Evolutionary conservation across 2,113 vertebrate species (phyloP).

Genomic region (Boulengeromyrus knoepffleri): DNA sequence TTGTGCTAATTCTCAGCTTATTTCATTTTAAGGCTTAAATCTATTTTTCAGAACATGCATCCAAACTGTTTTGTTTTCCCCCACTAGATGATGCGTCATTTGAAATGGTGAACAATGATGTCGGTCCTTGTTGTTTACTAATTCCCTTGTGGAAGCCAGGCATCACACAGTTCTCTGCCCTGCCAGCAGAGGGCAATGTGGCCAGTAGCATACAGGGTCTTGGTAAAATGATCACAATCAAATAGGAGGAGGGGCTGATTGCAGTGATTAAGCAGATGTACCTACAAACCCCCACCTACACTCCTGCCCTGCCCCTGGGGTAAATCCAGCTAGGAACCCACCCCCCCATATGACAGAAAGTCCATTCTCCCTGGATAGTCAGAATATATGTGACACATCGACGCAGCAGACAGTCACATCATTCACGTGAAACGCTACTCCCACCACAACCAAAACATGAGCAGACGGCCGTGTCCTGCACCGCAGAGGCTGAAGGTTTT

Average conservation of each 20-base stretch:
- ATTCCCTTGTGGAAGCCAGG: not conserved
- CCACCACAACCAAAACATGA: not conserved
- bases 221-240: not conserved
- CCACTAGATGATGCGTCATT: not conserved
- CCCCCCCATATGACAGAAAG: not conserved
- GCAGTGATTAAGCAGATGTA: not conserved
- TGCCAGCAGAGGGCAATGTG: not conserved
- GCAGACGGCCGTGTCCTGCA: not conserved
- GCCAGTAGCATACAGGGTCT: not conserved
- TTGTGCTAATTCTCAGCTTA: conserved; percentile 15
- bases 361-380: not conserved
- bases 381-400: not conserved
- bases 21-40: not conserved
- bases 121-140: not conserved
- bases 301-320: not conserved
- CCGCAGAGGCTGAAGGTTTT: not conserved
- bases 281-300: not conserved
- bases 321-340: not conserved
- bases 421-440: conserved; percentile 20
- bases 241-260: not conserved
- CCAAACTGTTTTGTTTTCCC: not conserved
- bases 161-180: not conserved
- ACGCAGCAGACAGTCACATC: conserved; percentile 8
- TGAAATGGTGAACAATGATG: not conserved
- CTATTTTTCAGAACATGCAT: not conserved